Base-by-base conservation (phyloP, 2,797 vertebrate species). In the Esox masquinongy region DNA sequence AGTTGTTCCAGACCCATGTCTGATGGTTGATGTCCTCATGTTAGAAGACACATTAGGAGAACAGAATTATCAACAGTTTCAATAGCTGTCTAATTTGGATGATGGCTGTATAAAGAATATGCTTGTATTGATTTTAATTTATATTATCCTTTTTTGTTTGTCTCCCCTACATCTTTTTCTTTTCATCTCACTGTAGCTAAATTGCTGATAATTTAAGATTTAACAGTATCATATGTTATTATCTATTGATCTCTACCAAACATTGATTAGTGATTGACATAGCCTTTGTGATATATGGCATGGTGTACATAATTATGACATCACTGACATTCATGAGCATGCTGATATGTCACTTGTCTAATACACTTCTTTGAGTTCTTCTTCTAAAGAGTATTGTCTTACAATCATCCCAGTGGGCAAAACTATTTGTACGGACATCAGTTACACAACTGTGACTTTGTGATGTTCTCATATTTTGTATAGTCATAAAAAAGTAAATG, bases 211-310 rank as follows among this genome's bases (percentile, higher is more conserved):
- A 61, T 61, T 22, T 61, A 24, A 9, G 56, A 61, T 24, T 24
- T 24, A 22, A 61, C 22, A 61, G 11, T 14, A 26, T 61, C 56
- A 61, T 0, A 24, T 26, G n/a, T 61, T n/a, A 26, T 61, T 24
- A 61, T 61, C n/a, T 19, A 26, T 24, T 61, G 22, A 24, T 24
- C 56, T 61, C 8, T 61, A 24, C 56, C 56, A 61, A 24, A 61
- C 56, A 61, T 24, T 61, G 56, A 26, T 61, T 61, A 61, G 56
- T 24, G 56, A 61, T 61, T 61, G 56, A 59, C 56, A 59, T 59
- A 59, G 56, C 56, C n/a, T 59, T 59, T 59, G n/a, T 59, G 56
- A 59, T 59, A 59, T 59, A 59, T 59, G n/a, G 17, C n/a, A 59
- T 59, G 50, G 50, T 51, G 50, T 51, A 51, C 50, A 51, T 17